Conservation (phyloP, 1,140 invertebrate species). For the Caenorhabditis latens region DNA sequence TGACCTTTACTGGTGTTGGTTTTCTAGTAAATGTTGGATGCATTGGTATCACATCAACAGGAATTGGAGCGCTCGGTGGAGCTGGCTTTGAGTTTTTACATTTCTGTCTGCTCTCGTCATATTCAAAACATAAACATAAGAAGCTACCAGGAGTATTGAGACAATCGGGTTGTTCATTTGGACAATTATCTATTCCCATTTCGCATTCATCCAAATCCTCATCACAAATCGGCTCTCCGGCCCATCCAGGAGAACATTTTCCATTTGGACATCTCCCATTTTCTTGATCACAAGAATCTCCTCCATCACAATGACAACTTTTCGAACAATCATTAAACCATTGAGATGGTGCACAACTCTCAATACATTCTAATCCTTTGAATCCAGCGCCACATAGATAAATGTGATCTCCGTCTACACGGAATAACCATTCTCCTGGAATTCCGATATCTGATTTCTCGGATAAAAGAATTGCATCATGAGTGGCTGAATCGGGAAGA, state of each 20-base stretch:
- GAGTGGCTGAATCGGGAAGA: constrained; percentile 65
- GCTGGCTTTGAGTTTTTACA: constrained; percentile 56
- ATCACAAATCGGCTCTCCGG: constrained; percentile 58
- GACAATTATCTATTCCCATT: constrained; percentile 57
- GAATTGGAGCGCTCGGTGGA: constrained; percentile 30
- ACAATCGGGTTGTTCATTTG: constrained; percentile 66
- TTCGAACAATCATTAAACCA: constrained; percentile 67
- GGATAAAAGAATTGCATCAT: constrained; percentile 62
- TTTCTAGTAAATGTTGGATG: constrained; percentile 56
- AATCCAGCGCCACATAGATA: constrained; percentile 67
- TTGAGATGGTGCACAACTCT: constrained; percentile 60
- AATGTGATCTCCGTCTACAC: constrained; percentile 58
- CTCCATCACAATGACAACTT: constrained; percentile 66
- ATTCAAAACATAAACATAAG: constrained; percentile 66
- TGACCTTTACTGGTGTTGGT: constrained; percentile 33
- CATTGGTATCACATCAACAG: constrained; percentile 58
- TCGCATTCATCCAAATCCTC: constrained; percentile 66
- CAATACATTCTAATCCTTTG: constrained; percentile 67
- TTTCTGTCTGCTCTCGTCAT: constrained; percentile 62
- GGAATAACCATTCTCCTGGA: constrained; percentile 68
- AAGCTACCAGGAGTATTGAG: constrained; percentile 67
- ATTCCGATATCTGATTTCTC: constrained; percentile 68
- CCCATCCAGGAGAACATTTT: constrained; percentile 65
- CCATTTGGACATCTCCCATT: constrained; percentile 61
- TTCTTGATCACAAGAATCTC: constrained; percentile 64